phyloP scores from a whole-genome alignment of 2,888 invertebrate species.

The Zygothrica quintamaculata region DNA sequence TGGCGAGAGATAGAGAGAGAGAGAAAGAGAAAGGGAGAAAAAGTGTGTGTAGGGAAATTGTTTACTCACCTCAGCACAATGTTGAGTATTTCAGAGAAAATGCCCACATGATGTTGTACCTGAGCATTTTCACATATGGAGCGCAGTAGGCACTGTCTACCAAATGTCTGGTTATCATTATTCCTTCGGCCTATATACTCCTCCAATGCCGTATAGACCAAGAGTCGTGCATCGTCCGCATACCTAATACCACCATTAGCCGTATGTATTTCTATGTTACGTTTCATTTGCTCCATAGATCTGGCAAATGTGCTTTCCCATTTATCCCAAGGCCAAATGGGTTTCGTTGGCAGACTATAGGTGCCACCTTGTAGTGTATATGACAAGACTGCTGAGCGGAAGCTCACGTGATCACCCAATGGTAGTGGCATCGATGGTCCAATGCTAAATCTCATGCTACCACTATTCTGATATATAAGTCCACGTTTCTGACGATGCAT shows the following conservation, averaged over 20 bases:
- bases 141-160: conserved; percentile 76
- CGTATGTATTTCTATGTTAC: conserved; percentile 57
- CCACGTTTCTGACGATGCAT: conserved; percentile 65
- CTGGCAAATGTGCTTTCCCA: conserved; percentile 80
- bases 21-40: background rate
- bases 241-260: conserved; percentile 54
- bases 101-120: conserved; percentile 73
- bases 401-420: conserved; percentile 76
- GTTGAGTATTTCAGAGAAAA: conserved; percentile 77
- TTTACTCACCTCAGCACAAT: conserved; percentile 77
- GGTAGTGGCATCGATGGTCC: conserved; percentile 76
- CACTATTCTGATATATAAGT: conserved; percentile 67
- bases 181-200: conserved; percentile 69
- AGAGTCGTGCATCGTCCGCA: conserved; percentile 77
- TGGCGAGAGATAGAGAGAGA: conserved; percentile 1
- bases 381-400: conserved; percentile 79
- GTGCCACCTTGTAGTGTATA: conserved; percentile 78
- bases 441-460: conserved; percentile 63
- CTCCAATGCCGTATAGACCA: conserved; percentile 80
- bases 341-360: conserved; percentile 73
- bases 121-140: conserved; percentile 83
- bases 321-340: conserved; percentile 81
- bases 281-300: conserved; percentile 60
- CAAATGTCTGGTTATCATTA: conserved; percentile 46
- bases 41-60: conserved; percentile 25